Base-by-base conservation (phyloP, 2,888 invertebrate genomes). In the Ectemnius lituratus region DNA sequence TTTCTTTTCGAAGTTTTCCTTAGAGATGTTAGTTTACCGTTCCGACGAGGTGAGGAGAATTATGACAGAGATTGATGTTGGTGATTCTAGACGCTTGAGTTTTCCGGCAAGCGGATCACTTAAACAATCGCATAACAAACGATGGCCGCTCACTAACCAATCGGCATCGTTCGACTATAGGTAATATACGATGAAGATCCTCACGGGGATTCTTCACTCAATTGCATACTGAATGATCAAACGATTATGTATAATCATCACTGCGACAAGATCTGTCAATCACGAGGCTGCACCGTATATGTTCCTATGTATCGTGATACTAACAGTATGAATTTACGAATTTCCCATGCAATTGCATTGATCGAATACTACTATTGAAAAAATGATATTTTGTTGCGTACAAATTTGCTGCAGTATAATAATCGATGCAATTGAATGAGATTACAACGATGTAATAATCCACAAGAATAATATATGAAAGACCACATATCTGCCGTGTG, bases 31-130 rank as follows among this genome's bases (percentile, higher is more conserved):
- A 52, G 16, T 14, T 52, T 52, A 52, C 16, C 60, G 37, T 45
- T 59, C 60, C 58, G 62, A 57, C 56, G 62, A 65, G 45, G 46
- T 11, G 28, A 75, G 68, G 67, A 72, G 58, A 66, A 81, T 83
- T 74, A 67, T 80, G 82, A 82, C 73, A 70, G 60, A 75, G 75
- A 67, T 49, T 83, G 76, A 84, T 86, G 64, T 87, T 88, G 76
- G 81, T 87, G 83, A 84, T 88, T 90, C 83, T 91, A 91, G 91
- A 89, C 91, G 91, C 86, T 91, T 91, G 90, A 90, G 89, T 89
- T 90, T 89, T 88, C 90, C 90, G 85, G 90, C 90, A 85, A 89
- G 87, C 88, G 88, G 90, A 81, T 81, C 87, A 84, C 85, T 88
- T 85, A 90, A 87, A 84, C 90, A 90, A 85, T 84, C 85, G 84